Conservation (phyloP, 2,113 vertebrate species). For the Tiliqua scincoides region DNA sequence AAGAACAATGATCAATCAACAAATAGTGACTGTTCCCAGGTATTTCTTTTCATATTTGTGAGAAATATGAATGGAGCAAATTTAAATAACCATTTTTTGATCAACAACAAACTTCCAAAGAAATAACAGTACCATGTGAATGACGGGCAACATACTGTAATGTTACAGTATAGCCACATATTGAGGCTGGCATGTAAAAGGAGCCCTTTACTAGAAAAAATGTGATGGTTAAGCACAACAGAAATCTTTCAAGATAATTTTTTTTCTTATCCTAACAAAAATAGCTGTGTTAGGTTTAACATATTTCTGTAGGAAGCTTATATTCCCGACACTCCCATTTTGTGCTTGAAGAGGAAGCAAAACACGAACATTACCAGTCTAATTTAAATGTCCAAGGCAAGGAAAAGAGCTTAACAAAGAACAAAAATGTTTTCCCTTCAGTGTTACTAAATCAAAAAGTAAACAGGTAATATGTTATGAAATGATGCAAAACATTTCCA, state of each 20-base stretch:
- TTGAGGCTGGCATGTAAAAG: background rate
- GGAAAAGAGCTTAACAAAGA: slow-evolving; percentile 15
- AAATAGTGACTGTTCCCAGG: background rate
- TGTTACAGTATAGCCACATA: background rate
- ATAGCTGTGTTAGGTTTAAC: slow-evolving; percentile 25
- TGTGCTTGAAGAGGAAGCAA: background rate
- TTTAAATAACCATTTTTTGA: background rate
- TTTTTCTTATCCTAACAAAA: slow-evolving; percentile 13
- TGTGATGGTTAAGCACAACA: slow-evolving; percentile 22
- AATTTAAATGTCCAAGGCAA: slow-evolving; percentile 27
- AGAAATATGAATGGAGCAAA: background rate
- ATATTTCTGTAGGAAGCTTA: slow-evolving; percentile 8
- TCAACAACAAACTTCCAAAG: background rate
- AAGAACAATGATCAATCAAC: slow-evolving; percentile 1
- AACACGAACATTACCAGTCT: background rate
- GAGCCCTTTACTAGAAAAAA: background rate
- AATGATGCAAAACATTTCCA: background rate
- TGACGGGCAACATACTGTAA: background rate
- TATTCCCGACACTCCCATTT: slow-evolving; percentile 37
- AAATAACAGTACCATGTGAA: background rate
- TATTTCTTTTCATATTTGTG: background rate
- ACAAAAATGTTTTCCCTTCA: background rate
- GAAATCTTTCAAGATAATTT: background rate
- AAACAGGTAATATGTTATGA: background rate
- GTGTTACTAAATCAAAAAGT: background rate